Evolutionary conservation across 2,113 vertebrate species (phyloP).

Genomic region (Larimichthys polyactis): DNA sequence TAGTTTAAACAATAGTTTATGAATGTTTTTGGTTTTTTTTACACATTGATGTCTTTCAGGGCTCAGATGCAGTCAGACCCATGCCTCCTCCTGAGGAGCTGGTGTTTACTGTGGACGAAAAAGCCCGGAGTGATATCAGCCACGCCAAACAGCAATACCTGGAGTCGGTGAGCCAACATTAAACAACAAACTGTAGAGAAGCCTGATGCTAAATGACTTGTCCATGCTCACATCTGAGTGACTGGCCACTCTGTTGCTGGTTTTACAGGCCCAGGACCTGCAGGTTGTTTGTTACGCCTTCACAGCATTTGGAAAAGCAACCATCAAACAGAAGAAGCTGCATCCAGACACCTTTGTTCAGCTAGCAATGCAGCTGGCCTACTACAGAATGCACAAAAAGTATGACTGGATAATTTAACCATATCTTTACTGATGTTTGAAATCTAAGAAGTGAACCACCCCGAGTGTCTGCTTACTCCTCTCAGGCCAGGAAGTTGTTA

Average conservation of each 20-base stretch:
- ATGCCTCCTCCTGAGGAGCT: slow-evolving; percentile 90
- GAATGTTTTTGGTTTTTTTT: neutral
- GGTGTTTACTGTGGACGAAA: slow-evolving; percentile 90
- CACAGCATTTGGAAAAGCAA: slow-evolving; percentile 91
- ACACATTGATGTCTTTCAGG: slow-evolving; percentile 78
- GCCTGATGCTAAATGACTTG: neutral
- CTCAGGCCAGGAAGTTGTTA: slow-evolving; percentile 94
- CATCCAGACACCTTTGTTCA: slow-evolving; percentile 96
- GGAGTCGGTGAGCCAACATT: slow-evolving; percentile 83
- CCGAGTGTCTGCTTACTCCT: slow-evolving; percentile 17
- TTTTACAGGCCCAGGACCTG: slow-evolving; percentile 86
- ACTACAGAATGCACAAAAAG: slow-evolving; percentile 89
- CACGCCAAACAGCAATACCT: slow-evolving; percentile 87
- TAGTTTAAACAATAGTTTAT: neutral
- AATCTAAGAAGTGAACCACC: neutral
- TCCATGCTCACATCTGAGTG: neutral
- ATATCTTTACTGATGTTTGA: neutral
- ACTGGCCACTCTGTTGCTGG: neutral
- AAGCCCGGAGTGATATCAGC: slow-evolving; percentile 82
- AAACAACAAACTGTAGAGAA: neutral
- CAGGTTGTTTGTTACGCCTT: slow-evolving; percentile 88
- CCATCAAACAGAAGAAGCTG: slow-evolving; percentile 87
- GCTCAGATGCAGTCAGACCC: slow-evolving; percentile 85
- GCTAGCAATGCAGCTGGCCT: slow-evolving; percentile 93
- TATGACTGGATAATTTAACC: slow-evolving; percentile 64